phyloP scores from a whole-genome alignment of 2,888 invertebrate genomes.

The Thereva nobilitata region DNA sequence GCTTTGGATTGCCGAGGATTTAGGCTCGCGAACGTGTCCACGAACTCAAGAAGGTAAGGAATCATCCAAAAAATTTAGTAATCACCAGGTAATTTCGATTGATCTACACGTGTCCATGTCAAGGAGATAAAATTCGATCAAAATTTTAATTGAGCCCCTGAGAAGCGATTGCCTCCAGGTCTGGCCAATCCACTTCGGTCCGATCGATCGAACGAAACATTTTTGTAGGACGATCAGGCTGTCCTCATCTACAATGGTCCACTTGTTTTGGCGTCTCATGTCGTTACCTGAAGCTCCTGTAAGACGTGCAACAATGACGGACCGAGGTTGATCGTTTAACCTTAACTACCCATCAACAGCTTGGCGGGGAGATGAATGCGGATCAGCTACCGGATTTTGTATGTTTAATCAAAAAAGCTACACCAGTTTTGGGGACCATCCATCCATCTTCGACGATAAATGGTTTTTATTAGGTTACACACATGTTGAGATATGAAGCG shows the following conservation, averaged over 20 bases:
- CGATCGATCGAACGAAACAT: background rate
- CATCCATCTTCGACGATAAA: constrained; percentile 46
- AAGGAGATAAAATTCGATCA: constrained; percentile 58
- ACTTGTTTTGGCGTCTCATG: constrained; percentile 22
- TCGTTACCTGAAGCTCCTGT: constrained; percentile 3
- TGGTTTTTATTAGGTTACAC: constrained; percentile 44
- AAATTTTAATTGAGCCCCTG: constrained; percentile 60
- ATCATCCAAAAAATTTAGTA: constrained; percentile 29
- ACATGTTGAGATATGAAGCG: constrained; percentile 41
- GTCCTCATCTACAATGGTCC: background rate
- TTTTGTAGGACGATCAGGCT: background rate
- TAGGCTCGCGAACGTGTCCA: too few species aligned
- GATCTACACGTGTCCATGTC: constrained; percentile 43
- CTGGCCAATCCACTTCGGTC: constrained; percentile 24
- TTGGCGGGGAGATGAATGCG: constrained; percentile 36
- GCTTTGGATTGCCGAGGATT: too few species aligned
- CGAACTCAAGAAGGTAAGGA: background rate
- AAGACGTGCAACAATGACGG: constrained; percentile 35
- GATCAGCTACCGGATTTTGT: constrained; percentile 41
- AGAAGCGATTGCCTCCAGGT: constrained; percentile 51
- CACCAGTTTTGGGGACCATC: constrained; percentile 24
- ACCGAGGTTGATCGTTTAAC: constrained; percentile 25
- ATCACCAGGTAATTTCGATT: constrained; percentile 35
- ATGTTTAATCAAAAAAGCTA: constrained; percentile 40
- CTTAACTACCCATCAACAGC: constrained; percentile 9